Evolutionary conservation across 2,113 vertebrate species (phyloP).

Genomic region (Herpailurus yagouaroundi): DNA sequence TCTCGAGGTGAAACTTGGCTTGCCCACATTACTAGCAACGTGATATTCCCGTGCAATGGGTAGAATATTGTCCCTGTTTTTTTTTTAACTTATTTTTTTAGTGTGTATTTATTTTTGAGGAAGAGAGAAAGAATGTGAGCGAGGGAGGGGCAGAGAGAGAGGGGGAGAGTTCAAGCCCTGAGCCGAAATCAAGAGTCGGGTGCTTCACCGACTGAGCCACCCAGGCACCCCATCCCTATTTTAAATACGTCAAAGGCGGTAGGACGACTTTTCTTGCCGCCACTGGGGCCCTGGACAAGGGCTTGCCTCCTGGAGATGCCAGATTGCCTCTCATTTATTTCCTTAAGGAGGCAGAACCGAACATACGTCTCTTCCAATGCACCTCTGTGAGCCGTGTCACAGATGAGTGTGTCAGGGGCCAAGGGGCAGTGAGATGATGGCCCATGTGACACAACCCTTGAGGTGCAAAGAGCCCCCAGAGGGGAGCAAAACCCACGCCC

Average conservation of each 20-base stretch:
- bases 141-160: too few species aligned
- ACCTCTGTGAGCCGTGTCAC: accelerated
- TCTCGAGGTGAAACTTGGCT: not conserved
- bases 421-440: not conserved
- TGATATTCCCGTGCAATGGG: not conserved
- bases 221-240: not conserved
- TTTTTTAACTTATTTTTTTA: too few species aligned
- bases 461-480: not conserved
- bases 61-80: not conserved
- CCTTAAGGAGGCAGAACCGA: not conserved
- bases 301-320: not conserved
- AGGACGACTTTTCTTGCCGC: not conserved
- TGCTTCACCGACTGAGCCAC: too few species aligned
- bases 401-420: not conserved
- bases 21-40: not conserved
- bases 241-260: not conserved
- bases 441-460: not conserved
- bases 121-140: too few species aligned
- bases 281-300: not conserved
- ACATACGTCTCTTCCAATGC: not conserved
- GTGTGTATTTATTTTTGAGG: too few species aligned
- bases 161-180: too few species aligned
- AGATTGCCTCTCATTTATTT: not conserved
- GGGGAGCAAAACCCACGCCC: not conserved
- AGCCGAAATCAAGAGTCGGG: too few species aligned